Percentiles rank a stretch among this genome's conserved stretches.
Conservation (phyloP, 1,140 invertebrate genomes). For the Drosophila tristis region DNA sequence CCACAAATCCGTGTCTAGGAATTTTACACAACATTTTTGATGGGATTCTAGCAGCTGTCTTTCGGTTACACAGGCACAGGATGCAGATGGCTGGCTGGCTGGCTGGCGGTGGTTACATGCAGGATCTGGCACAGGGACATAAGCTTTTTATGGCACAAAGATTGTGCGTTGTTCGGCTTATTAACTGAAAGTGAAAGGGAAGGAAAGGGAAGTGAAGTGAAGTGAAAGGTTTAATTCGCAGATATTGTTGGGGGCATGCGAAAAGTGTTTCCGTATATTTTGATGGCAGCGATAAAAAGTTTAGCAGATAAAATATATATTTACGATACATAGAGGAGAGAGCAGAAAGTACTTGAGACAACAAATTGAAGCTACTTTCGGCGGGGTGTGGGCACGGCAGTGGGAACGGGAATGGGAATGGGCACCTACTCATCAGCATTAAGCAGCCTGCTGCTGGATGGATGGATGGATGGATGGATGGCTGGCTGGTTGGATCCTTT, state of each 20-base stretch:
- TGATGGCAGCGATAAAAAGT: slow-evolving; percentile 42
- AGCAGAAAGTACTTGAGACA: too few relatives aligned
- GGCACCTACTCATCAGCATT: not conserved
- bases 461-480: too few relatives aligned
- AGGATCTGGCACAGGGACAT: slow-evolving; percentile 64
- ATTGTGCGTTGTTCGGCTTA: slow-evolving; percentile 50
- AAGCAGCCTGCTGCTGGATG: too few relatives aligned
- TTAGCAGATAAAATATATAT: slow-evolving; percentile 28
- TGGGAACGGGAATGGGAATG: not conserved
- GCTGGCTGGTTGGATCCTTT: too few relatives aligned
- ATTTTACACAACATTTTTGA: slow-evolving; percentile 64
- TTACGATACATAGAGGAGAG: slow-evolving; percentile 9
- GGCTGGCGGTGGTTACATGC: slow-evolving; percentile 36
- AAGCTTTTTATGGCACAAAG: slow-evolving; percentile 64
- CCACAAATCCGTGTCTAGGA: slow-evolving; percentile 42
- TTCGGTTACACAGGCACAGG: slow-evolving; percentile 28
- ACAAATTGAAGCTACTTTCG: slow-evolving; percentile 24
- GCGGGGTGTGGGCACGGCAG: not conserved
- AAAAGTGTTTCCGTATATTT: slow-evolving; percentile 18
- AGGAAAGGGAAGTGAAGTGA: slow-evolving; percentile 21
- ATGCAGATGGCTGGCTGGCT: slow-evolving; percentile 40
- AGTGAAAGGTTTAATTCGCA: slow-evolving; percentile 69
- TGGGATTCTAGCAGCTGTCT: slow-evolving; percentile 60
- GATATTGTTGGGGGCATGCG: too few relatives aligned
- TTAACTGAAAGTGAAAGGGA: slow-evolving; percentile 49